phyloP scores from a whole-genome alignment of 2,797 vertebrate genomes.

The Sebastes baramenuke region DNA sequence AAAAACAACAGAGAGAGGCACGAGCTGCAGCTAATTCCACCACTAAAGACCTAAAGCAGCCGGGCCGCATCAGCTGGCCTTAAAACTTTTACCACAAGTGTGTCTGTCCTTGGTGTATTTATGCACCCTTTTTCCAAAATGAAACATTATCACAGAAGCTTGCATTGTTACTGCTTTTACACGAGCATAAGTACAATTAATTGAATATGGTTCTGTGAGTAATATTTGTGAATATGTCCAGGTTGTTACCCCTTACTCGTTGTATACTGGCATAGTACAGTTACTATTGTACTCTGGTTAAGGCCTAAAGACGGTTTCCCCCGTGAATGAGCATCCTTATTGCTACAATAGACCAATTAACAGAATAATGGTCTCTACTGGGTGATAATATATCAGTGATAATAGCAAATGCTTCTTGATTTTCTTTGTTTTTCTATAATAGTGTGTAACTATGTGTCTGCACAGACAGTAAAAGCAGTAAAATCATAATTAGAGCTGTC shows the following conservation, averaged over 20 bases:
- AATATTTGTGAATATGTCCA: neutral
- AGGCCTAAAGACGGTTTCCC: neutral
- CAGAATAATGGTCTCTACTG: neutral
- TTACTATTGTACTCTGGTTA: neutral
- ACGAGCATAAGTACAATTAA: no score
- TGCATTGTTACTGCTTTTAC: neutral
- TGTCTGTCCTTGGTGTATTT: slow-evolving; percentile 1
- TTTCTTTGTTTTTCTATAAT: neutral
- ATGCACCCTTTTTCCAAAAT: neutral
- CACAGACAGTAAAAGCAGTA: neutral
- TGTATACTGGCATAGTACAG: neutral
- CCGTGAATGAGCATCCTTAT: neutral
- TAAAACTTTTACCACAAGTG: slow-evolving; percentile 33
- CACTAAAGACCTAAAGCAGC: slow-evolving; percentile 57
- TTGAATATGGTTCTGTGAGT: neutral
- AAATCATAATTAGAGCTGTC: neutral
- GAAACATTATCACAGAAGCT: neutral
- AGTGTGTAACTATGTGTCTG: neutral
- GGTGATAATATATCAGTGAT: neutral
- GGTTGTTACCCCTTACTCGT: neutral
- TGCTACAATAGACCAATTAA: neutral
- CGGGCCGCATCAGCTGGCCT: slow-evolving; percentile 41
- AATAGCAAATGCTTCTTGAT: neutral
- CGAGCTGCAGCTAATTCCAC: slow-evolving; percentile 67
- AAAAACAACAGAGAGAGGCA: slow-evolving; percentile 76